Evolutionary conservation across 35 echinoderm and acorn worm species (phyloP).

Genomic region (Ophiothrix spiculata): DNA sequence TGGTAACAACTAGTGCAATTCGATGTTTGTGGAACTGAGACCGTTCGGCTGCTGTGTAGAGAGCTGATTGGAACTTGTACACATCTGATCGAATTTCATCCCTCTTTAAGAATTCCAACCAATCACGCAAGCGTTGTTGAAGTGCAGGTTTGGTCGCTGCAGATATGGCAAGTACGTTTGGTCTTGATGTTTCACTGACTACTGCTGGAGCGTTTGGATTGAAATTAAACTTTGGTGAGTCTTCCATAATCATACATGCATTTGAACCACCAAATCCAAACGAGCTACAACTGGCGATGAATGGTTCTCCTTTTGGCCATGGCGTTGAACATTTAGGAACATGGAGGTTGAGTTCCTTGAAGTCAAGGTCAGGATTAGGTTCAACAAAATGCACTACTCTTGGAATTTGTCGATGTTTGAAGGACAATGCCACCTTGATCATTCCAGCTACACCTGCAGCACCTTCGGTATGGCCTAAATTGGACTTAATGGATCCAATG

Average conservation of each 20-base stretch:
- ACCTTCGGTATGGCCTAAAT: conserved; percentile 80
- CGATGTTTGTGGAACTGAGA: background rate
- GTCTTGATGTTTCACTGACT: background rate
- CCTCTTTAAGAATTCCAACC: background rate
- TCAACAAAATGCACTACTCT: conserved; percentile 52
- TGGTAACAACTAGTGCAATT: background rate
- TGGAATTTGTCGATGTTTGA: conserved; percentile 49
- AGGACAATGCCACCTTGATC: conserved; percentile 47
- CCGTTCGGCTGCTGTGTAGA: background rate
- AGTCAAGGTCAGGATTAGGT: conserved; percentile 38
- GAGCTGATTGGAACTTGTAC: background rate
- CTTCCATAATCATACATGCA: conserved; percentile 62
- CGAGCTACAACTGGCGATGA: conserved; percentile 45
- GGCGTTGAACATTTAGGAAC: conserved; percentile 17
- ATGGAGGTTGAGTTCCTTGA: conserved; percentile 34
- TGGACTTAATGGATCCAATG: conserved; percentile 76
- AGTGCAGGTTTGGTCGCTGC: background rate
- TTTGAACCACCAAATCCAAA: conserved; percentile 76
- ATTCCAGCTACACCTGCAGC: conserved; percentile 69
- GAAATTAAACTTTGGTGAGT: background rate
- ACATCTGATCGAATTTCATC: background rate
- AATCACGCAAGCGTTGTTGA: background rate
- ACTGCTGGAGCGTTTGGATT: background rate
- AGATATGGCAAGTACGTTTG: conserved; percentile 14
- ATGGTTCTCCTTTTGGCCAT: conserved; percentile 36